Evolutionary conservation across 1,140 invertebrate species (phyloP).

Genomic region (Lepidostoma basale): DNA sequence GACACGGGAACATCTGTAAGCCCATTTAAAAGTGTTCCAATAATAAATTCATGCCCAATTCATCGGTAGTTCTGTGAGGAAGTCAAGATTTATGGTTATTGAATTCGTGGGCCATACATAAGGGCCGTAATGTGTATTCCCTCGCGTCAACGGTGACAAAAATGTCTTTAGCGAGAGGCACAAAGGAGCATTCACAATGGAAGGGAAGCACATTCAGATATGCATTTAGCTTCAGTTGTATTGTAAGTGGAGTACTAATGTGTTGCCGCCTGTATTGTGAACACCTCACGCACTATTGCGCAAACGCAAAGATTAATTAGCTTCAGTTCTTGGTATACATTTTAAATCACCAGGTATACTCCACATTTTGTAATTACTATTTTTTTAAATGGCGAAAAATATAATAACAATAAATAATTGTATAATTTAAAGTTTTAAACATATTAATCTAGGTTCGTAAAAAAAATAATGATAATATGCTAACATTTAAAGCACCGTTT

Average conservation of each 20-base stretch:
- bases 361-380: too few species aligned
- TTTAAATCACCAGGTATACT: too few species aligned
- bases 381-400: too few species aligned
- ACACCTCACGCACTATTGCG: conserved; percentile 22
- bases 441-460: too few species aligned
- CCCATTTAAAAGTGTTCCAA: background rate
- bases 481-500: too few species aligned
- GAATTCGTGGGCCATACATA: conserved; percentile 14
- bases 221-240: too few species aligned
- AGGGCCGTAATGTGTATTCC: conserved; percentile 16
- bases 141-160: conserved; percentile 12
- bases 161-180: conserved; percentile 9
- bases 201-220: conserved; percentile 13
- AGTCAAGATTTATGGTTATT: conserved; percentile 22
- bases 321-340: background rate
- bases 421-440: too few species aligned
- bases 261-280: background rate
- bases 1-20: conserved; percentile 13
- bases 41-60: conserved; percentile 13
- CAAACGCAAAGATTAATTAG: conserved; percentile 9
- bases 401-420: too few species aligned
- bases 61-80: background rate
- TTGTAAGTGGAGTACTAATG: too few species aligned
- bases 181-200: background rate
- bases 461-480: too few species aligned